A percentile compares a stretch with the other conserved stretches of the same genome.
Evolutionary conservation across 2,113 vertebrate genomes (phyloP).

Genomic region (Connochaetes taurinus): DNA sequence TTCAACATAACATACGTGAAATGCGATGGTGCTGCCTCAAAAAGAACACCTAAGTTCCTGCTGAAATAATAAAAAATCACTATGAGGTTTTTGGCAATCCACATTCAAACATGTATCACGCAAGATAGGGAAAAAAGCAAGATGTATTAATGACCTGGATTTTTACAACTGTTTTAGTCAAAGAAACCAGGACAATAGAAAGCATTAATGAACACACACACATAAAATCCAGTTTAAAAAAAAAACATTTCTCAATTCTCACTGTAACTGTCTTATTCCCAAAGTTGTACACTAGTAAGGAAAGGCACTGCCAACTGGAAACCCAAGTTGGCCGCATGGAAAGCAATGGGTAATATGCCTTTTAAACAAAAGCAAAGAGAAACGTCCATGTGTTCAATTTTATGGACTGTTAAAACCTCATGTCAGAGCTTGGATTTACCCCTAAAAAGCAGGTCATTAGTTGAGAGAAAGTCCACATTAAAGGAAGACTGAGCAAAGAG

Average conservation of each 20-base stretch:
- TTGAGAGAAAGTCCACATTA: background rate
- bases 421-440: background rate
- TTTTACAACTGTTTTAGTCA: background rate
- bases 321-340: background rate
- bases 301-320: slow-evolving; percentile 22
- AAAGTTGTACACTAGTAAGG: slow-evolving; percentile 9
- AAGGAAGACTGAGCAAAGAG: background rate
- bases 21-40: background rate
- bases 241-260: slow-evolving; percentile 33
- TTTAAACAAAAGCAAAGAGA: slow-evolving; percentile 42
- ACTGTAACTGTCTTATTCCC: background rate
- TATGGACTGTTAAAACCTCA: background rate
- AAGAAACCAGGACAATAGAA: slow-evolving; percentile 12
- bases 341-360: background rate
- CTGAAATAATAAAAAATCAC: background rate
- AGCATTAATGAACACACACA: background rate
- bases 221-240: background rate
- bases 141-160: background rate
- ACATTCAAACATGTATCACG: background rate
- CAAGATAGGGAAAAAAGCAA: background rate
- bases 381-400: background rate
- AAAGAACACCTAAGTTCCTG: background rate
- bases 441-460: background rate
- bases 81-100: background rate
- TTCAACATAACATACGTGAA: slow-evolving; percentile 24